Evolutionary conservation across 2,888 invertebrate genomes (phyloP).

Genomic region (Amphipoea oculea): DNA sequence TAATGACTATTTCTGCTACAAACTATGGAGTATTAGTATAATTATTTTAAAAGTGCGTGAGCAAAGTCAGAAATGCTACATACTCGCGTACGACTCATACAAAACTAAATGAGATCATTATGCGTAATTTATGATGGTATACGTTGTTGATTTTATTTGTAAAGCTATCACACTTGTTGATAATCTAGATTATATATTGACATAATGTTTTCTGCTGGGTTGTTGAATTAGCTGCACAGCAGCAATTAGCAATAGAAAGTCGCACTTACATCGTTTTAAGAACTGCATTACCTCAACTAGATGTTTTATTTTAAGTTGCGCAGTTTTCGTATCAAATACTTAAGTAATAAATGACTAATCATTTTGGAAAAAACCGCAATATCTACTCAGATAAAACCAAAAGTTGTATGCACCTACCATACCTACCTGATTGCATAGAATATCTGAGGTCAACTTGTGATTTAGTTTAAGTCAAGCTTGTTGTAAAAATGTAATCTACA

Average conservation of each 20-base stretch:
- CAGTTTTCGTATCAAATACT: too few species aligned
- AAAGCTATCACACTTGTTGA: neutral
- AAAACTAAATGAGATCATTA: slow-evolving; percentile 10
- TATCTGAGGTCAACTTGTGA: neutral
- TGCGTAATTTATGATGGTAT: slow-evolving; percentile 14
- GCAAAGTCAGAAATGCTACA: slow-evolving; percentile 19
- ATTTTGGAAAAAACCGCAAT: neutral
- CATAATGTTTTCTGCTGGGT: neutral
- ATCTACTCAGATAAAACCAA: neutral
- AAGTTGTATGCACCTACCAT: neutral
- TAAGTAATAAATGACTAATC: neutral
- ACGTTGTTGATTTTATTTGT: slow-evolving; percentile 23
- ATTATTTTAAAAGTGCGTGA: neutral
- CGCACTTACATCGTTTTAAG: too few species aligned
- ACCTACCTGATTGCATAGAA: neutral
- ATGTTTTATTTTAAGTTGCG: neutral
- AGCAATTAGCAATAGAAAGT: neutral
- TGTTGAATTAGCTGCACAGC: neutral
- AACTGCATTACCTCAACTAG: neutral
- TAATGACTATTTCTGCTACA: slow-evolving; percentile 1
- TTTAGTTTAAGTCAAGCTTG: neutral
- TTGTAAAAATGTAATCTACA: neutral
- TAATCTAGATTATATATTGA: neutral
- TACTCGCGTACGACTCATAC: slow-evolving; percentile 6
- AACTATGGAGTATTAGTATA: neutral